Evolutionary conservation across 2,888 invertebrate species (phyloP).

Genomic region (Homarus gammarus): DNA sequence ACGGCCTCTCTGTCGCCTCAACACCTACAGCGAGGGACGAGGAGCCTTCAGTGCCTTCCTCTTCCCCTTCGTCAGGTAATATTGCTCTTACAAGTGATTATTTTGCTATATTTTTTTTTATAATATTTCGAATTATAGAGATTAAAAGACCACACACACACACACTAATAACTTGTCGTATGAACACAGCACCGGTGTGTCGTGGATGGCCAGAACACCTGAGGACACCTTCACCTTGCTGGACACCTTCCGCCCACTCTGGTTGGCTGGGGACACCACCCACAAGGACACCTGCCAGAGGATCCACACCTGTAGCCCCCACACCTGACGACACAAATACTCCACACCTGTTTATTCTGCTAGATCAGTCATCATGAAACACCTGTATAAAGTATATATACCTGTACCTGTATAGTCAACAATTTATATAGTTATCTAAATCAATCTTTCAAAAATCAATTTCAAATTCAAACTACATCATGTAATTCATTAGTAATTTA

Average conservation of each 20-base stretch:
- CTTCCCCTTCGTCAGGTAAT: constrained; percentile 56
- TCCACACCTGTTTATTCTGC: too few relatives aligned
- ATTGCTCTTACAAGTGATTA: neutral
- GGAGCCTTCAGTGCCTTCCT: constrained; percentile 41
- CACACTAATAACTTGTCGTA: neutral
- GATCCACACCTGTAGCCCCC: constrained; percentile 18
- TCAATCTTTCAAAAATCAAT: too few relatives aligned
- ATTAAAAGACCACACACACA: too few relatives aligned
- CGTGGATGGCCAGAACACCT: constrained; percentile 25
- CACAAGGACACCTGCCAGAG: constrained; percentile 15
- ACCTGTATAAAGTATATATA: too few relatives aligned
- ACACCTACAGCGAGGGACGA: constrained; percentile 42
- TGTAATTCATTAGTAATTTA: too few relatives aligned
- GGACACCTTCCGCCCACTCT: constrained; percentile 33
- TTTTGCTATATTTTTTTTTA: too few relatives aligned
- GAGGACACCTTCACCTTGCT: constrained; percentile 27
- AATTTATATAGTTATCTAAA: too few relatives aligned
- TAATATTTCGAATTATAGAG: too few relatives aligned
- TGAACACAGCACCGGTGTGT: constrained; percentile 17
- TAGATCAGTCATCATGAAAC: too few relatives aligned
- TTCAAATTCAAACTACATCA: too few relatives aligned
- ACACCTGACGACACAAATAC: neutral
- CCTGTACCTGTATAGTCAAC: too few relatives aligned
- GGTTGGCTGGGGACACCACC: constrained; percentile 2
- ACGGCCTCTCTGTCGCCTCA: constrained; percentile 58